A percentile compares a stretch with the other conserved stretches of the same genome.
phyloP scores from a whole-genome alignment of 2,888 invertebrate species.

The Hedya salicella region DNA sequence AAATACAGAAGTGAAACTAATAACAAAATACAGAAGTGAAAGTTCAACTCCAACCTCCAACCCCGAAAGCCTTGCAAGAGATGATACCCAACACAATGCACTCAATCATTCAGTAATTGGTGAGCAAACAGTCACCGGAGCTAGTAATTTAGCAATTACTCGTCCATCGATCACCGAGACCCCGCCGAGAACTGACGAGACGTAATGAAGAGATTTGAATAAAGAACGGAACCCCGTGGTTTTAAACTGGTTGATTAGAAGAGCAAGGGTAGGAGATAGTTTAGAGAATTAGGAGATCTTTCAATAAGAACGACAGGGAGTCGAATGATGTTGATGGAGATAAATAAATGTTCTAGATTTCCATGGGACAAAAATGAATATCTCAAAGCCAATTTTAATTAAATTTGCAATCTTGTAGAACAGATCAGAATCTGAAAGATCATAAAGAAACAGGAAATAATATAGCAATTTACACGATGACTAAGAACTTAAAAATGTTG shows the following conservation, averaged over 20 bases:
- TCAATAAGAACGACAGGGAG: constrained; percentile 1
- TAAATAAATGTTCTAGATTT: not conserved
- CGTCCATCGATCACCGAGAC: constrained; percentile 25
- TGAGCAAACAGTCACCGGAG: constrained; percentile 27
- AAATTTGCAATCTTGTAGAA: not conserved
- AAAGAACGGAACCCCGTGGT: constrained; percentile 28
- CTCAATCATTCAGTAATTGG: constrained; percentile 40
- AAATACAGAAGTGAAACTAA: too few species aligned
- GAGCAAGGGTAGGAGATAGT: constrained; percentile 1
- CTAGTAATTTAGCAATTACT: constrained; percentile 41
- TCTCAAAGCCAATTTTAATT: not conserved
- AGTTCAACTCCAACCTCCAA: constrained; percentile 1
- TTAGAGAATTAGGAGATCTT: constrained; percentile 4
- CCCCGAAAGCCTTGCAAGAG: constrained; percentile 22
- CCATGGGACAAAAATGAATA: constrained; percentile 5
- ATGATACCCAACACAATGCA: constrained; percentile 12
- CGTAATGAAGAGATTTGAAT: constrained; percentile 41
- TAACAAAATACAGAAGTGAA: not conserved
- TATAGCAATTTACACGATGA: not conserved
- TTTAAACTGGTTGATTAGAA: constrained; percentile 22
- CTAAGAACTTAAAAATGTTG: not conserved
- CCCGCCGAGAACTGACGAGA: constrained; percentile 24
- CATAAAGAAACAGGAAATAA: not conserved
- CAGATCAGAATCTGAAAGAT: not conserved
- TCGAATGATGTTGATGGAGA: not conserved